Conservation (phyloP, 2,113 vertebrate genomes). For the Astur gentilis region DNA sequence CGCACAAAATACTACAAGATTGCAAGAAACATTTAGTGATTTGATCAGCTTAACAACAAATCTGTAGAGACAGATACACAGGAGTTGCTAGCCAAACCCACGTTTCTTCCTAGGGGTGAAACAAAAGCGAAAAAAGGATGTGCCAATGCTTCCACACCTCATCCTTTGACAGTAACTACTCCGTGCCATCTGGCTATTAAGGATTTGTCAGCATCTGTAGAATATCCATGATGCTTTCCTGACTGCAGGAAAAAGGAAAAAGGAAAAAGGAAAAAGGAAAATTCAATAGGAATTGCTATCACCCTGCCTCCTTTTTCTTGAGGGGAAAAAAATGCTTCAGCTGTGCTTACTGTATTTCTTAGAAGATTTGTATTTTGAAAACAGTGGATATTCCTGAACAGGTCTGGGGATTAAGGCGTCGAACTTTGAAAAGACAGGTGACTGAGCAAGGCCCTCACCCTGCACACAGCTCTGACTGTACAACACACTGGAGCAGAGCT, state of each 20-base stretch:
- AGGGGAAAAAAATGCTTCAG: neutral
- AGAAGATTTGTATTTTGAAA: neutral
- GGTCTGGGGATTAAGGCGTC: neutral
- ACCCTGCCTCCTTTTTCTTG: neutral
- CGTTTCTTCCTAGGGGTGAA: neutral
- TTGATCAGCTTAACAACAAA: neutral
- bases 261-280: neutral
- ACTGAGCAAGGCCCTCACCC: neutral
- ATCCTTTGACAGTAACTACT: constrained; percentile 13
- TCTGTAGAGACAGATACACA: neutral
- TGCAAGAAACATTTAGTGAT: neutral
- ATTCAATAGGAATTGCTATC: neutral
- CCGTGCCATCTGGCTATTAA: neutral
- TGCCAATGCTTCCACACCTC: neutral
- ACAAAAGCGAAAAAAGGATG: neutral
- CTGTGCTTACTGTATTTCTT: neutral
- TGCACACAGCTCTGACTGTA: too few species aligned
- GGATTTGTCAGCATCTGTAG: neutral
- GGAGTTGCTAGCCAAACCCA: neutral
- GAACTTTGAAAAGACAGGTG: neutral
- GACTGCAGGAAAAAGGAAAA: neutral
- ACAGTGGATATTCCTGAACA: neutral
- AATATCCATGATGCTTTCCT: neutral
- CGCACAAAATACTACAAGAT: neutral
- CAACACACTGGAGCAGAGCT: rapidly evolving